Evolutionary conservation across 2,113 vertebrate genomes (phyloP).

Genomic region (Physeter macrocephalus): DNA sequence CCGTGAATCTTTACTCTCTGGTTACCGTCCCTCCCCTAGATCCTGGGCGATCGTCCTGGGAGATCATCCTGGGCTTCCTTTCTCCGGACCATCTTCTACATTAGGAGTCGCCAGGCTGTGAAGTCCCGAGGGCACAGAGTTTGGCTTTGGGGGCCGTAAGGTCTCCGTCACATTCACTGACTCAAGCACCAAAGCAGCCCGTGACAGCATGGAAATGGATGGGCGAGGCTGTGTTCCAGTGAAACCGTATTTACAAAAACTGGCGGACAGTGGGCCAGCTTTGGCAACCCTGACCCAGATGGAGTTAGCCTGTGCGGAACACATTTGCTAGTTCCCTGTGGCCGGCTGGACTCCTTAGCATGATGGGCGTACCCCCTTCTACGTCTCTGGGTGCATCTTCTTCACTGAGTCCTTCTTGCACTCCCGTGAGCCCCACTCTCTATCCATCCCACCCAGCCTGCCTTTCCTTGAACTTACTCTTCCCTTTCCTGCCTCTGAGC

Average conservation of each 20-base stretch:
- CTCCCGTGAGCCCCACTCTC: neutral
- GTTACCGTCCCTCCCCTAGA: neutral
- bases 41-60: neutral
- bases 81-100: neutral
- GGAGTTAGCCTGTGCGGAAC: neutral
- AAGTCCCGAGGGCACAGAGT: neutral
- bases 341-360: neutral
- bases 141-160: neutral
- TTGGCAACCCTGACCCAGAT: neutral
- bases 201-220: neutral
- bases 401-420: rapidly evolving
- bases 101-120: neutral
- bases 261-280: neutral
- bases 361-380: neutral
- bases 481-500: too few relatives aligned
- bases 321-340: neutral
- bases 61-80: neutral
- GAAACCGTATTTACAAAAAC: neutral
- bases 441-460: too few relatives aligned
- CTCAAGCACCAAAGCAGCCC: neutral
- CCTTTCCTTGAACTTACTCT: neutral
- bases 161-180: neutral
- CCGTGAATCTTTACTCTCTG: neutral
- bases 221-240: neutral
- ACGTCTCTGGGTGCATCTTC: neutral